phyloP scores from a whole-genome alignment of 2,888 invertebrate genomes.

The Stenurella melanura region DNA sequence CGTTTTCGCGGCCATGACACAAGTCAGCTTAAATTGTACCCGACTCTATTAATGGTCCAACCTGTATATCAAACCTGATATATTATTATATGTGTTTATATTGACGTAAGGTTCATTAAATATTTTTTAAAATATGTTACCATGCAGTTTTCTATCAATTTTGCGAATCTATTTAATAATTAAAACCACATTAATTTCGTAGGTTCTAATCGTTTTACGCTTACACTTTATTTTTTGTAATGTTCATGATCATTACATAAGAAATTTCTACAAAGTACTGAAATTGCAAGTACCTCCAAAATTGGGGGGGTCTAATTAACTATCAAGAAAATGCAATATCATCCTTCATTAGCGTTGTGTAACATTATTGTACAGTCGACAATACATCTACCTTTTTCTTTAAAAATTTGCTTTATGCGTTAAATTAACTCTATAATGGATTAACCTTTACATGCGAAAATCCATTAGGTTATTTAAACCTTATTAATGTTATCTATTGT shows the following conservation, averaged over 20 bases:
- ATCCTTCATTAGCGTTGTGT: background rate
- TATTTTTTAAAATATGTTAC: too few species aligned
- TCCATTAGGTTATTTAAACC: background rate
- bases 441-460: background rate
- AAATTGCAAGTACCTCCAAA: background rate
- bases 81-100: too few species aligned
- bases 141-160: too few species aligned
- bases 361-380: background rate
- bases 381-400: background rate
- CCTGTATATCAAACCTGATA: too few species aligned
- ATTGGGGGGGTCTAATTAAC: background rate
- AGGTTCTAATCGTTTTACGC: background rate
- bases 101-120: too few species aligned
- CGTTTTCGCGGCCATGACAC: too few species aligned
- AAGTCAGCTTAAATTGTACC: too few species aligned
- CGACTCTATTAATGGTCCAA: too few species aligned
- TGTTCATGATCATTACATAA: background rate
- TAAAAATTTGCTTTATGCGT: background rate
- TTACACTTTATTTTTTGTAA: background rate
- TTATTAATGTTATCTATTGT: background rate
- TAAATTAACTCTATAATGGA: background rate
- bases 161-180: too few species aligned
- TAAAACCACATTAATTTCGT: too few species aligned
- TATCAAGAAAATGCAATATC: background rate
- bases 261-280: background rate